Evolutionary conservation across 1,140 invertebrate species (phyloP), one percentile per base, ranked within the genome.

Genomic region (Eriosoma lanigerum): DNA sequence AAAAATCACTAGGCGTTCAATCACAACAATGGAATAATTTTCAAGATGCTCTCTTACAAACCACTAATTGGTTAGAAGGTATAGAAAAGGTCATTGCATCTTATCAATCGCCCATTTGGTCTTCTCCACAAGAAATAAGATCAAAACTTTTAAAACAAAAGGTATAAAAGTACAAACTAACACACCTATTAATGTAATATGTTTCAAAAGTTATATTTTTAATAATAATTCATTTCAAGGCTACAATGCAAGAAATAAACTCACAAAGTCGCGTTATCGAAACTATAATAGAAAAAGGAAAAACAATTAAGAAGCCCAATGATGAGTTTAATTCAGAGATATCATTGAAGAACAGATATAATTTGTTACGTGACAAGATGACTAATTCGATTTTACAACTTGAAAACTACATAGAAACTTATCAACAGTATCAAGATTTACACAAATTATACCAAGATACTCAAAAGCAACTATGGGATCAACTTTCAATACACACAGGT

Each of bases 191-290:
- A 38, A 38, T 4, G 3, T 32, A n/a, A 32, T 32, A 32, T 10
- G 9, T 62, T 32, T 29, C 19, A n/a, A n/a, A 32, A 62, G 1
- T 62, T 29, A 38, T 8, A 24, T 72, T 24, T 48, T 48, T 8
- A 48, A 17, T 26, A 46, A 12, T 46, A 21, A 80, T 81, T 80
- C 81, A 82, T 44, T 83, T 83, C 54, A 82, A 91, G 89, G 91
- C 92, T 1, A 87, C 91, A 56, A 88, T 94, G 38, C 95, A 97
- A 88, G 96, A 98, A 87, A 95, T 96, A 19, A 86, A 91, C 26
- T 93, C 93, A 0, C 94, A 98, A 84, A 96, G 96, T 85, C 88
- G 95, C 81, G 90, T 96, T 32, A 91, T 98, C 64, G 96, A 97
- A 86, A 91, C 92, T 81, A 90, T 96, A 1, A 92, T 92, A 9